Evolutionary conservation across 2,797 vertebrate species (phyloP), one percentile per base, ranked within the genome.

Genomic region (Serranus cabrilla): DNA sequence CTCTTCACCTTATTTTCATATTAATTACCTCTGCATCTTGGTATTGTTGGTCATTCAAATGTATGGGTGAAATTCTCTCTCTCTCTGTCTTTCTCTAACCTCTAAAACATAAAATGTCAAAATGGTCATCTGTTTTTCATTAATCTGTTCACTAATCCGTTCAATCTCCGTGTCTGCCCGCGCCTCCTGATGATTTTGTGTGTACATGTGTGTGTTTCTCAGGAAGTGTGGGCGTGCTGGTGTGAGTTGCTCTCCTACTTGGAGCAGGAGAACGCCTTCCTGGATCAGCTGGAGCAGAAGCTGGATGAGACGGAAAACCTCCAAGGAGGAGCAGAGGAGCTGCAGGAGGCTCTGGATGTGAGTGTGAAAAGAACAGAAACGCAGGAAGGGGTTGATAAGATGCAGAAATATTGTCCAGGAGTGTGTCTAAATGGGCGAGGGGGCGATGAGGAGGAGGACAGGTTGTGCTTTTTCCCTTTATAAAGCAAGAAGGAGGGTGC

Each of bases 221-320:
- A 99, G 98, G 98, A 99, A 89, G 97, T 99, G 61, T 99, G 98
- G 98, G 96, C 97, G 0, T 99, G 97, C 71, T 99, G 98, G 98
- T 94, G 91, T 61, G 98, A 99, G 85, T 59, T 99, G 71, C 87
- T 98, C 73, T 96, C 96, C 0, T 99, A 99, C 86, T 91, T 99
- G 89, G 96, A 99, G 87, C 95, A 96, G 84, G 98, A 99, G 87
- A 98, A 97, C 71, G 94, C 94, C 74, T 99, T 97, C 96, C 91
- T 99, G 83, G 97, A 96, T 92, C 96, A 98, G 79, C 79, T 98
- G 80, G 97, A 98, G 88, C 79, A 88, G 73, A 98, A 97, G 86
- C 95, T 99, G 45, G 96, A 97, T 72, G 95, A 96, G 85, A 96
- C 94, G 0, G 97, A 99, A 73, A 96, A 92, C 87, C 61, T 98